Base-by-base conservation (phyloP, 2,113 vertebrate genomes). In the Athene noctua region DNA sequence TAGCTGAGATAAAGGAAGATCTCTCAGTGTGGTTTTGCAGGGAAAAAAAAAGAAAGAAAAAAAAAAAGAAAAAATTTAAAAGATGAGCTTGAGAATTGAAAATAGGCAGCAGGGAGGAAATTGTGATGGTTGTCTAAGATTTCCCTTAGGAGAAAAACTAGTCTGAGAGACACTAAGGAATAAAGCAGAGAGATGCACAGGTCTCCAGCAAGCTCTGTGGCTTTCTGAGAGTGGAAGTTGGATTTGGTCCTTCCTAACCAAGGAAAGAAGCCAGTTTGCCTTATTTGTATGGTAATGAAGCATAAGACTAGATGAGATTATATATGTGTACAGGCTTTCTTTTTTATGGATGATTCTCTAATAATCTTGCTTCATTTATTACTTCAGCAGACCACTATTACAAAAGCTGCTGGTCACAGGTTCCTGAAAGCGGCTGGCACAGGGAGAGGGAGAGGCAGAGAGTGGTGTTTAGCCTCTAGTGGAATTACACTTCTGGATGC, bases 61-160 rank as follows among this genome's bases (percentile, higher is more conserved):
- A 27, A 22, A 26, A 23, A 70, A 17, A 47, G 4, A 47, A 19
- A 47, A 47, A 47, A 20, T 47, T 47, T 47, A 47, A 47, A 47
- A 47, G 20, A 47, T 47, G 18, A 47, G 20, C 46, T 47, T 47
- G 70, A 57, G 47, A 75, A 72, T 81, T 29, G 42, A 73, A 88
- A 80, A 66, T 34, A 58, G 57, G n/a, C 77, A 78, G 25, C 42
- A 63, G 58, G 40, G 74, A 94, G 86, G 63, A 92, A 95, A 95
- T 34, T 80, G 80, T 73, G 38, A 9, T 4, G 4, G 14, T 68
- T 92, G 32, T 47, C 44, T 49, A 81, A 81, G 49, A 57, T 59
- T 86, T 96, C 36, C 75, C 68, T 92, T 70, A 58, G 51, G 89
- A 91, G 51, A 88, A 92, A 94, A 90, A 86, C 67, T 47, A 68